Evolutionary conservation across 1,140 invertebrate species (phyloP).

Genomic region (Pristionchus pacificus): DNA sequence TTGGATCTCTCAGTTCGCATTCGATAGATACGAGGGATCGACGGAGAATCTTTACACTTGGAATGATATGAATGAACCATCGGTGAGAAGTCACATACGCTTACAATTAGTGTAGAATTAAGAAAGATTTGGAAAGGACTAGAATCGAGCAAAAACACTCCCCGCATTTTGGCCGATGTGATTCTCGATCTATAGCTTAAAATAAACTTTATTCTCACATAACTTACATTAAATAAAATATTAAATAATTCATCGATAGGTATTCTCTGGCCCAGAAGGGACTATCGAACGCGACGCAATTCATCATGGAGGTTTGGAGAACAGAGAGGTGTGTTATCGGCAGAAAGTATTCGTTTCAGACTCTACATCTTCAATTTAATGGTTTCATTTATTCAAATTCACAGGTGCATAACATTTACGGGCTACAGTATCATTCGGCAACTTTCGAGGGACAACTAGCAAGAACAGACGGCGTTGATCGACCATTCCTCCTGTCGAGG

Average conservation of each 20-base stretch:
- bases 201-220: too few relatives aligned
- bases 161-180: too few relatives aligned
- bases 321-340: slow-evolving; percentile 68
- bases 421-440: slow-evolving; percentile 62
- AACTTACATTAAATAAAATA: too few relatives aligned
- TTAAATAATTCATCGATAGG: too few relatives aligned
- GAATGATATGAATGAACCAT: slow-evolving; percentile 99
- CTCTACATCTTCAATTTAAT: too few relatives aligned
- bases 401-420: slow-evolving; percentile 85
- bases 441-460: slow-evolving; percentile 78
- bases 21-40: slow-evolving; percentile 75
- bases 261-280: slow-evolving; percentile 88
- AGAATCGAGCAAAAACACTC: too few relatives aligned
- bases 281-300: slow-evolving; percentile 66
- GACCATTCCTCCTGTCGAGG: slow-evolving; percentile 88
- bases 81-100: too few relatives aligned
- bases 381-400: too few relatives aligned
- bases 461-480: slow-evolving; percentile 66
- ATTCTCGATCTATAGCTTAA: too few relatives aligned
- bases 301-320: slow-evolving; percentile 81
- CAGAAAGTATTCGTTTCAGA: not conserved
- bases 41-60: slow-evolving; percentile 86
- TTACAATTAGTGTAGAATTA: too few relatives aligned
- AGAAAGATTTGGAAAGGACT: too few relatives aligned
- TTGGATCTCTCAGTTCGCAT: slow-evolving; percentile 73